Base-by-base conservation (phyloP, 1,140 invertebrate genomes). In the Tetragnatha versicolor region DNA sequence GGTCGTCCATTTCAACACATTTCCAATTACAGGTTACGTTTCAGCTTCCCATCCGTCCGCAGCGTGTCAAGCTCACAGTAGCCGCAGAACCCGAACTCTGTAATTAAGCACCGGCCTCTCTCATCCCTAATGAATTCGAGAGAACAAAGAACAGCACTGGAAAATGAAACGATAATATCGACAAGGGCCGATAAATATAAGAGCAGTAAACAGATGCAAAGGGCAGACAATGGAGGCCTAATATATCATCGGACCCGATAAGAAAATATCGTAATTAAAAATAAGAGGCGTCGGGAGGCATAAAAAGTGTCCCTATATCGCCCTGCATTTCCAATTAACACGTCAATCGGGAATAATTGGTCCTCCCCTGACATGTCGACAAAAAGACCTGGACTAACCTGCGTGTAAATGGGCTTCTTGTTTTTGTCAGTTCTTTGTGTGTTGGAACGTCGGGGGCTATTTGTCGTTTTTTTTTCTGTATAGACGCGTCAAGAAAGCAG, bases 281-380 rank as follows among this genome's bases (percentile, higher is more conserved):
- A 72, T 31, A 55, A 72, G 0, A 12, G 27, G 17, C 31, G 53
- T 1, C 31, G 35, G n/a, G 25, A 47, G 25, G 39, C 14, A 20
- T n/a, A n/a, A n/a, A 20, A 31, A 58, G 20, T n/a, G 31, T 72
- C 35, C 14, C 12, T 29, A 72, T 42, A 72, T n/a, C n/a, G 47
- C 42, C 53, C 39, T 58, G 69, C 53, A n/a, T 58, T 72, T 53
- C 69, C 69, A 72, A 72, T 72, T 72, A 72, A 72, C 37, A 72
- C 69, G 69, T 72, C 69, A 72, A 42, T 72, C 31, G 49, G 51
- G 5, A 22, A 55, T 58, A 58, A 72, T 58, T 72, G 33, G n/a
- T 17, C 25, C 53, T 14, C 22, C 69, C 10, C 31, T 58, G 69
- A 72, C 69, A 72, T 39, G 69, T 35, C 35, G 69, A 72, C 49